A percentile compares a stretch with the other conserved stretches of the same genome.
phyloP scores from a whole-genome alignment of 2,797 vertebrate species.

The Sebastes trivittatus region DNA sequence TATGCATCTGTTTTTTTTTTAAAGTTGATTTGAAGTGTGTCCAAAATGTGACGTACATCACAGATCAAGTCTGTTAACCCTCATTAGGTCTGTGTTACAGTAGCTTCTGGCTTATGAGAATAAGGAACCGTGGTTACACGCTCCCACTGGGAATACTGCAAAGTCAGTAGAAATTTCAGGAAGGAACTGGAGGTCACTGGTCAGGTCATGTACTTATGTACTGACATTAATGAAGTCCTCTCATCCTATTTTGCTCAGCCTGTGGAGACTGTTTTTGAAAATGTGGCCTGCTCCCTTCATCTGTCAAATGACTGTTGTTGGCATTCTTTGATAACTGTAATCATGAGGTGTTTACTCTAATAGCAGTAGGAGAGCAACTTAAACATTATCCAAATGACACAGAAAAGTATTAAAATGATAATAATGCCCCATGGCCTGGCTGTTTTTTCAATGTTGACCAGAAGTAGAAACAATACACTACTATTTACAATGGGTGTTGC shows the following conservation, averaged over 20 bases:
- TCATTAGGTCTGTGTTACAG: not conserved
- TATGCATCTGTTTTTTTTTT: not conserved
- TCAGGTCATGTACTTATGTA: not conserved
- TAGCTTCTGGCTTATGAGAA: not conserved
- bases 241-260: not conserved
- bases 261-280: not conserved
- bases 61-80: not conserved
- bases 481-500: slow-evolving; percentile 2
- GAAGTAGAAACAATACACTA: not conserved
- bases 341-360: slow-evolving; percentile 3
- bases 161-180: slow-evolving; percentile 29
- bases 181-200: slow-evolving; percentile 28
- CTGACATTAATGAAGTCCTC: slow-evolving; percentile 10
- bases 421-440: not conserved
- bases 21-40: not conserved
- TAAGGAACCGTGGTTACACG: not conserved
- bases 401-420: not conserved
- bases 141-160: not conserved
- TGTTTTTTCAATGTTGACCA: not conserved
- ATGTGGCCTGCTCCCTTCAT: not conserved
- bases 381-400: not conserved
- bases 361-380: not conserved
- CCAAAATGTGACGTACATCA: not conserved
- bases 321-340: slow-evolving; percentile 4
- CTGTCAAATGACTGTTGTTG: slow-evolving; percentile 18